A percentile compares a stretch with the other conserved stretches of the same genome.
These are phyloP conservation scores for Aurelia coerulea DNA, from an alignment of 30 jellyfish, hydroid and myxozoan species.

Conservation along the genomic window DNA sequence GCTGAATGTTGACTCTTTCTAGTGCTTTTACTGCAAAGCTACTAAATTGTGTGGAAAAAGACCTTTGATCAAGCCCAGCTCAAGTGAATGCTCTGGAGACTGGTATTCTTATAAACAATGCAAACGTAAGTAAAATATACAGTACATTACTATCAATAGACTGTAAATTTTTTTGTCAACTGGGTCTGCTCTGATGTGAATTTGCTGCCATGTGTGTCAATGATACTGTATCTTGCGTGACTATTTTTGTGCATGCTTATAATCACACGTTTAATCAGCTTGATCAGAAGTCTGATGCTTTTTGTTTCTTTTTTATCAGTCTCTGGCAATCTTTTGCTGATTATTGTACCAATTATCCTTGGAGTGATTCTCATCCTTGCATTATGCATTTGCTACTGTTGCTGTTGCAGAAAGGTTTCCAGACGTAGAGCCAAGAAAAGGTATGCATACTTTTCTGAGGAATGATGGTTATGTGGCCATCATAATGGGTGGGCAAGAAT, in stretches of 20 bases:
- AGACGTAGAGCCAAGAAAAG: conserved; percentile 41
- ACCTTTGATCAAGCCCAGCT: conserved; percentile 55
- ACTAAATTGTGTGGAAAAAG: conserved; percentile 70
- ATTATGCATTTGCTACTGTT: conserved; percentile 59
- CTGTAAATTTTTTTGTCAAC: too few relatives aligned
- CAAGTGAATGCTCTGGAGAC: conserved; percentile 65
- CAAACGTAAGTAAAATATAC: conserved; percentile 23
- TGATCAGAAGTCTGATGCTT: too few relatives aligned
- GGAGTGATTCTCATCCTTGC: conserved; percentile 63
- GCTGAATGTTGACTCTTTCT: neutral
- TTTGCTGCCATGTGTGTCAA: too few relatives aligned
- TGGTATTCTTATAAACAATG: conserved; percentile 82
- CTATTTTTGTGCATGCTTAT: too few relatives aligned
- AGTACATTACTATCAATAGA: too few relatives aligned
- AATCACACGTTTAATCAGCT: too few relatives aligned
- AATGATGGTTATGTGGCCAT: too few relatives aligned
- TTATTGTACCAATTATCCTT: conserved; percentile 72
- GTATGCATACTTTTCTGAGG: conserved; percentile 8
- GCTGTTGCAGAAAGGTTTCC: conserved; percentile 73
- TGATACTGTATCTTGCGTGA: too few relatives aligned
- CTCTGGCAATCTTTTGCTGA: conserved; percentile 72
- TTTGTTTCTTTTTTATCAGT: conserved; percentile 11
- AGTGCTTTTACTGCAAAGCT: conserved; percentile 71
- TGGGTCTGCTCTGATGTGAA: too few relatives aligned
- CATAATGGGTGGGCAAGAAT: too few relatives aligned